Evolutionary conservation across 1,140 invertebrate genomes (phyloP), one percentile per base, ranked within the genome.

Genomic region (Drosophila guanche): DNA sequence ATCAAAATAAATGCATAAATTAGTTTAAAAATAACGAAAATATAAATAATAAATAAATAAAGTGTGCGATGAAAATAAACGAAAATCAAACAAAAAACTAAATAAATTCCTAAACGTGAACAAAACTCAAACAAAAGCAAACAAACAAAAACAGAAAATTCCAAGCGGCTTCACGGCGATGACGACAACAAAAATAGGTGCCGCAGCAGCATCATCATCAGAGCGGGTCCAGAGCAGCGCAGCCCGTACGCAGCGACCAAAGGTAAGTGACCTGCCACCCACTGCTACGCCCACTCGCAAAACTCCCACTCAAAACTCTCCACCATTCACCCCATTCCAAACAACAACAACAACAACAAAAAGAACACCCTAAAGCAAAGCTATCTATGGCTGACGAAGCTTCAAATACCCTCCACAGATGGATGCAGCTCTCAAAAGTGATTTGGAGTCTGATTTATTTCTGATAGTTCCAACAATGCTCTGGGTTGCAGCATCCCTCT

Each of bases 201-300:
- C 53, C 29, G 14, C 48, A 33, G 29, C 4, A 8, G 29, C 7
- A 4, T 8, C 33, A 37, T 8, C 29, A 33, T 10, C 33, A 58
- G 23, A 55, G 48, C 16, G 45, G 20, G 3, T 45, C 7, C 42
- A 46, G 27, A 57, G 57, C 47, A 62, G 53, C 71, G 66, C 47
- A 48, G 33, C 40, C n/a, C 61, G 40, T 55, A 46, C 50, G 58
- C 40, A 40, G 48, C 72, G 50, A 73, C 77, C 60, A 85, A 84
- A 85, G 80, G 80, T 85, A 85, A 85, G 80, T 85, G 80, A 85
- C 80, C 80, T 80, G 56, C 52, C 22, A 51, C 60, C 40, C n/a
- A 37, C 4, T 27, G 33, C 10, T 37, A 10, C 33, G 1, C 33
- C 33, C 33, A 37, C 33, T 37, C 10, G 10, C 29, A 14, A 16